phyloP scores from a whole-genome alignment of 2,113 vertebrate genomes.

The Cyprinodon brontotheroides region DNA sequence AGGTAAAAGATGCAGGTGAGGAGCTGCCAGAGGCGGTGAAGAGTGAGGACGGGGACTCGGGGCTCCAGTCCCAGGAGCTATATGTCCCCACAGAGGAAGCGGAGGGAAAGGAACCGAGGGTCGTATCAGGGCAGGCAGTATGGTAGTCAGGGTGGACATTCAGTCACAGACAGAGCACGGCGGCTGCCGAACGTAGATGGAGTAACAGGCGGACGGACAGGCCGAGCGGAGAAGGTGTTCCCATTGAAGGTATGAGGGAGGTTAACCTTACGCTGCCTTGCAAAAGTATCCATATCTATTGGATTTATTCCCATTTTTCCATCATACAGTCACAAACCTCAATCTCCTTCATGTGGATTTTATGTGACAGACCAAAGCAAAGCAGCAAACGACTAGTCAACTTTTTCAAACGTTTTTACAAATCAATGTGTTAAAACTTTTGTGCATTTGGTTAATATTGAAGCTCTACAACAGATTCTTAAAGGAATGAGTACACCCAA shows the following conservation, averaged over 20 bases:
- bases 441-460: too few relatives aligned
- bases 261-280: conserved; percentile 3
- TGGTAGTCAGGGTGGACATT: conserved; percentile 58
- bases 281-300: too few relatives aligned
- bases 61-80: conserved; percentile 76
- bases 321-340: too few relatives aligned
- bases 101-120: conserved; percentile 55
- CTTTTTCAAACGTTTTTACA: too few relatives aligned
- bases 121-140: conserved; percentile 57
- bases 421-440: too few relatives aligned
- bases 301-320: too few relatives aligned
- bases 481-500: too few relatives aligned
- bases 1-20: conserved; percentile 80
- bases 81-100: conserved; percentile 44
- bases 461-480: too few relatives aligned
- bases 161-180: conserved; percentile 64
- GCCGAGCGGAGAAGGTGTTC: conserved; percentile 49
- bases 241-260: conserved; percentile 40
- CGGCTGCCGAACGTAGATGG: conserved; percentile 47
- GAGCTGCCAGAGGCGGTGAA: conserved; percentile 74
- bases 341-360: too few relatives aligned
- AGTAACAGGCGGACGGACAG: conserved; percentile 29
- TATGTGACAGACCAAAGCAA: too few relatives aligned
- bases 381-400: too few relatives aligned
- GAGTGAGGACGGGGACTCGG: conserved; percentile 73